Conservation (phyloP, 2,888 invertebrate genomes). For the Caenorhabditis sp. region DNA sequence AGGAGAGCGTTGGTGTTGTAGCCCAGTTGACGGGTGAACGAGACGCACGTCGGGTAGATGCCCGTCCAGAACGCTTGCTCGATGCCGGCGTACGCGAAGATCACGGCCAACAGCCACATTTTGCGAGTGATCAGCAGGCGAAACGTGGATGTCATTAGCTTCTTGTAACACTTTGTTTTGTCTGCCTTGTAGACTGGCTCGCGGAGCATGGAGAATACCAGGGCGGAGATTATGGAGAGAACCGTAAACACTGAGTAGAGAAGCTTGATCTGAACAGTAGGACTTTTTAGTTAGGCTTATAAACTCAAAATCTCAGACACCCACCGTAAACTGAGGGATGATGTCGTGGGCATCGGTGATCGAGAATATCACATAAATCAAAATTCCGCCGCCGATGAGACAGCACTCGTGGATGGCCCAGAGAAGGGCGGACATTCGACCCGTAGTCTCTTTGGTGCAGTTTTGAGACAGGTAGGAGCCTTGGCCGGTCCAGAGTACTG, state of each 20-base stretch:
- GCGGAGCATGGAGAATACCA: conserved; percentile 84
- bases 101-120: conserved; percentile 68
- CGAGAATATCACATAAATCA: conserved; percentile 93
- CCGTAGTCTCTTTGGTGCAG: conserved; percentile 62
- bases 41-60: conserved; percentile 94
- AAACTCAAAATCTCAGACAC: not conserved
- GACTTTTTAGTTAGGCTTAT: not conserved
- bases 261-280: conserved; percentile 83
- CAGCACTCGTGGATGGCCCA: conserved; percentile 84
- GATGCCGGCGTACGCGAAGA: conserved; percentile 66
- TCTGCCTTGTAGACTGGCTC: conserved; percentile 70
- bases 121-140: conserved; percentile 61
- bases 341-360: conserved; percentile 62
- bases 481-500: conserved; percentile 71
- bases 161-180: conserved; percentile 19
- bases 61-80: conserved; percentile 85
- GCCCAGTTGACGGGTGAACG: conserved; percentile 89
- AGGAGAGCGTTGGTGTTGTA: conserved; percentile 86
- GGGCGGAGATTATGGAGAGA: conserved; percentile 88
- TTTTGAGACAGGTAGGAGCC: conserved; percentile 70
- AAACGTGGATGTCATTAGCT: conserved; percentile 64
- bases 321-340: conserved; percentile 68
- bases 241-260: conserved; percentile 90
- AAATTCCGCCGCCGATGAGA: conserved; percentile 95
- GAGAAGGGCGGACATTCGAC: conserved; percentile 65